These are phyloP conservation scores for Pogonocherus hispidulus DNA, from an alignment of 2,888 invertebrate species.

Conservation along the genomic window DNA sequence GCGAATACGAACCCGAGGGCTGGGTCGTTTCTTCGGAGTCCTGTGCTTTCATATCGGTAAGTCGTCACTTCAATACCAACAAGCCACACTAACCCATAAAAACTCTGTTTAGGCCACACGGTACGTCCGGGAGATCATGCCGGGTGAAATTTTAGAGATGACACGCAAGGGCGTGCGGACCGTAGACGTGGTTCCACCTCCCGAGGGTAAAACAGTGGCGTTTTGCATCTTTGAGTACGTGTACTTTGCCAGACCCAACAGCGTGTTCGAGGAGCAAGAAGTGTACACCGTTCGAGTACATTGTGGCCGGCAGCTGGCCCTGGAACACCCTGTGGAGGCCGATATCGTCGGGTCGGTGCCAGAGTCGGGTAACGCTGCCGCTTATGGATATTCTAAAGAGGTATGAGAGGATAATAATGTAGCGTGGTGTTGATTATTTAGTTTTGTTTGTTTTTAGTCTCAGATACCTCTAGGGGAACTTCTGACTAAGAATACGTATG, in stretches of 20 bases:
- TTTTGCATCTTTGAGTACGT: conserved; percentile 99
- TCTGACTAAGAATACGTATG: conserved; percentile 95
- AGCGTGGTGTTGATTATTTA: conserved; percentile 26
- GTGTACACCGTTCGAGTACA: conserved; percentile 94
- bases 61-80: conserved; percentile 20
- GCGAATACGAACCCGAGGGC: conserved; percentile 77
- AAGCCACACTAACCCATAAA: too few species aligned
- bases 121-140: conserved; percentile 92
- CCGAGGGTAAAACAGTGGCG: conserved; percentile 83
- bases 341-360: conserved; percentile 98
- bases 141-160: conserved; percentile 94
- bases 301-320: conserved; percentile 92
- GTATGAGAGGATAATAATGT: conserved; percentile 66
- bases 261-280: conserved; percentile 96
- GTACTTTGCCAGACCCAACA: conserved; percentile 97
- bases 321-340: conserved; percentile 90
- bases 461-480: conserved; percentile 94
- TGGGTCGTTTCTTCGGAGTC: conserved; percentile 99
- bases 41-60: conserved; percentile 88
- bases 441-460: conserved; percentile 80
- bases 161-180: conserved; percentile 87
- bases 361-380: conserved; percentile 97
- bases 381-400: conserved; percentile 92
- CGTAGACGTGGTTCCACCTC: conserved; percentile 87
- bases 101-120: conserved; percentile 75